Evolutionary conservation across 2,113 vertebrate species (phyloP), one percentile per base, ranked within the genome.

Genomic region (Danio rerio): DNA sequence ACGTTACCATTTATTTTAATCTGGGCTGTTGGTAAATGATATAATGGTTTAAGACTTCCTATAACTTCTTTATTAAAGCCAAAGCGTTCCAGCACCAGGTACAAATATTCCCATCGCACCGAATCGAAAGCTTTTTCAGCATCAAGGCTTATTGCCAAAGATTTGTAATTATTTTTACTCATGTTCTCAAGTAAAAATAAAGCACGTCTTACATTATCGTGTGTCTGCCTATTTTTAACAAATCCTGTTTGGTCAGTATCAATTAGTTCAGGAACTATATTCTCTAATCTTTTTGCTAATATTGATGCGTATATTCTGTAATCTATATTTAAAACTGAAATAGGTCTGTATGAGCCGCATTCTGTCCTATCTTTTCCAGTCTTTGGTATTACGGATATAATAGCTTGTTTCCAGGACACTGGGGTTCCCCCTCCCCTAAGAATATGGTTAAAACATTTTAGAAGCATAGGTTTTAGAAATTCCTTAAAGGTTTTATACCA

Each of bases 71-170:
- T 1, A 21, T 53, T 66, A 20, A 82, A 72, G 15, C 68, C 69
- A 42, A 84, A 82, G 11, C 7, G n/a, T 4, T 53, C 3, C 11
- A 87, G 3, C 8, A 82, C 61, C 7, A 58, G 2, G 21, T 65
- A 87, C n/a, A 86, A 31, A 31, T 31, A 31, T 31, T 31, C 31
- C 31, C 31, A 31, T 31, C 31, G 31, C 2, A 81, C 65, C 0
- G 18, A 65, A 21, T 78, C 85, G 47, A 86, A 81, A 8, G 79
- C 78, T 8, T 86, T 84, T 50, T 81, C 58, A 0, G 72, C 56
- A 16, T 84, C 68, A 6, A 82, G 49, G 7, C 78, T 81, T 31
- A 84, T 40, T n/a, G 31, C 15, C 16, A 72, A 1, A 8, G 55
- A 53, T 15, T 20, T 72, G 3, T 7, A 18, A 18, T 55, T 63